These are phyloP conservation scores for Bombyx mandarina DNA, from an alignment of 1,140 invertebrate species.

Conservation along the genomic window DNA sequence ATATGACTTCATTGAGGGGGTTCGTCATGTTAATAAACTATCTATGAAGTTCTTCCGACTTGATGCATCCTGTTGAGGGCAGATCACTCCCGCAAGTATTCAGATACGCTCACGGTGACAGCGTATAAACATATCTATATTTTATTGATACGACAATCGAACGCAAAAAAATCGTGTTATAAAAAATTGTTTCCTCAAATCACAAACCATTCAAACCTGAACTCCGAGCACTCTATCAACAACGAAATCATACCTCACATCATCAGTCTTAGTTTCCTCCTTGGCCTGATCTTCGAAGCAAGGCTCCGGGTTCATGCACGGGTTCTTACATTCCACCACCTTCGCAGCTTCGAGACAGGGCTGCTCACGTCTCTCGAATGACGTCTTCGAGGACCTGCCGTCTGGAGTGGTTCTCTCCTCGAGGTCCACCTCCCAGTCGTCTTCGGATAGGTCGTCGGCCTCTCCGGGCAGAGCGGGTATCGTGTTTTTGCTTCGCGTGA, in stretches of 20 bases:
- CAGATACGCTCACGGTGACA: too few species aligned
- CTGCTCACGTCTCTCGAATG: constrained; percentile 44
- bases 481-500: constrained; percentile 84
- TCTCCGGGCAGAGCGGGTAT: constrained; percentile 84
- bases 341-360: constrained; percentile 10
- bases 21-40: too few species aligned
- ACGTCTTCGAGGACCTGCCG: constrained; percentile 53
- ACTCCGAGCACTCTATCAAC: constrained; percentile 78
- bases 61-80: too few species aligned
- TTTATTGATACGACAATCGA: background rate
- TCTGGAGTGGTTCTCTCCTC: constrained; percentile 54
- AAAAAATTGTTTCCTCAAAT: background rate
- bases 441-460: constrained; percentile 45
- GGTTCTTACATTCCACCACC: constrained; percentile 56
- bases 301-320: constrained; percentile 32
- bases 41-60: too few species aligned
- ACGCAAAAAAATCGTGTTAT: background rate
- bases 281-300: constrained; percentile 15
- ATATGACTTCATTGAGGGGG: too few species aligned
- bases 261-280: constrained; percentile 57
- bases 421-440: constrained; percentile 57
- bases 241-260: constrained; percentile 78
- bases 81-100: too few species aligned
- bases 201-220: constrained; percentile 68
- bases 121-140: too few species aligned